Base-by-base conservation (phyloP, 2,113 vertebrate species). In the Seriola quinqueradiata region DNA sequence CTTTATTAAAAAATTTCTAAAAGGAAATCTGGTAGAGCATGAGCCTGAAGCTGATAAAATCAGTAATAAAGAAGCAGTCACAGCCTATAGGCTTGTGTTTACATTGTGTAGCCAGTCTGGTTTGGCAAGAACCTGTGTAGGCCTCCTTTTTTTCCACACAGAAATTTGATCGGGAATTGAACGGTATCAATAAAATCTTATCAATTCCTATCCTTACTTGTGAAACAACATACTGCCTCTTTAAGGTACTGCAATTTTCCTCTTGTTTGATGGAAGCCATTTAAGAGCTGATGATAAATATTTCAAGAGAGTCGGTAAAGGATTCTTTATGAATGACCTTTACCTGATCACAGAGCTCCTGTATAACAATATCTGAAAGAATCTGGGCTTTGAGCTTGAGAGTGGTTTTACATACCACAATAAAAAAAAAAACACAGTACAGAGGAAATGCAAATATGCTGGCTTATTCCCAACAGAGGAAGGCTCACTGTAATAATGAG, bases 371-470 rank as follows among this genome's bases (percentile, higher is more conserved):
- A 75, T 87, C 52, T 61, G 58, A 74, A 55, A 59, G 21, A 81
- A 69, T 38, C 44, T 0, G 0, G n/a, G 7, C 76, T 83, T 83
- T 70, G 58, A 83, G 70, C 40, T 72, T 68, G 17, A 75, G 23
- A 42, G 46, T 21, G 28, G 42, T 81, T 70, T 61, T 28, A 58
- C 36, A 67, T 42, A 34, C 10, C 6, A 61, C 9, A 19, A 70
- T 19, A 38, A 71, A 75, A 44, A 25, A 40, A 71, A 76, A 42
- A 65, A 36, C 8, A 3, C 13, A 14, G 60, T 28, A 65, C 66
- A 58, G 58, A 79, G 36, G 74, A 86, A 84, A 92, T 83, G 73
- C 81, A 78, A 89, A 91, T 83, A 58, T 13, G 16, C 25, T 68
- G 69, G 73, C 80, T 77, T 73, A 67, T 77, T 82, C 77, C 85